phyloP scores from a whole-genome alignment of 2,888 invertebrate species.

The Sphaerolaimus hirsutus region DNA sequence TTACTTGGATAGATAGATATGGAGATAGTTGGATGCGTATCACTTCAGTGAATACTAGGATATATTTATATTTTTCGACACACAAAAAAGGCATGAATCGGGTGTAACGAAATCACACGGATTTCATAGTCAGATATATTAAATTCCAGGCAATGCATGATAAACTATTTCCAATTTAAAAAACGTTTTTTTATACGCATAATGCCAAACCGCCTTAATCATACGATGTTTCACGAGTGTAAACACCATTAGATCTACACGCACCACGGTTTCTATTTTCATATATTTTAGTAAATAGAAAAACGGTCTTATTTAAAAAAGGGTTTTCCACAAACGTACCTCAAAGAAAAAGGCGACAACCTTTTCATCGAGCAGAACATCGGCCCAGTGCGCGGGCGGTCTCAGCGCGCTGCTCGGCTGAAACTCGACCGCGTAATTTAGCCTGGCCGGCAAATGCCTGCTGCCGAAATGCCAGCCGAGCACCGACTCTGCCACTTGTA shows the following conservation, averaged over 20 bases:
- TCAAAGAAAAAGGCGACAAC: slow-evolving; percentile 54
- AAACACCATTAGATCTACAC: no score
- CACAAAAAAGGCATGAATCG: no score
- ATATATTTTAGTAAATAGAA: not conserved
- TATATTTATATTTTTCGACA: slow-evolving; percentile 47
- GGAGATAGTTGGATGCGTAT: slow-evolving; percentile 51
- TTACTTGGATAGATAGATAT: slow-evolving; percentile 34
- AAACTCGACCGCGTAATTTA: slow-evolving; percentile 18
- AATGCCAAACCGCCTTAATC: no score
- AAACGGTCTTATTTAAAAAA: no score
- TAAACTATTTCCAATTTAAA: no score
- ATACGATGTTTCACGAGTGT: no score
- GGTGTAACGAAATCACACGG: no score
- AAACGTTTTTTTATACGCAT: no score
- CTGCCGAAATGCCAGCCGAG: slow-evolving; percentile 50
- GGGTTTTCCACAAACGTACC: slow-evolving; percentile 28
- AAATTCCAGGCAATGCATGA: no score
- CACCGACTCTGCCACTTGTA: slow-evolving; percentile 52
- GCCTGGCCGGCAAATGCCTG: slow-evolving; percentile 10
- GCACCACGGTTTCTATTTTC: slow-evolving; percentile 1
- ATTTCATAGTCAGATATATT: no score
- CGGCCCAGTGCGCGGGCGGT: slow-evolving; percentile 45
- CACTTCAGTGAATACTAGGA: slow-evolving; percentile 54
- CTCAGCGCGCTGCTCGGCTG: slow-evolving; percentile 30
- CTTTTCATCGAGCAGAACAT: slow-evolving; percentile 48